A percentile compares a stretch with the other conserved stretches of the same genome.
phyloP scores from a whole-genome alignment of 2,113 vertebrate species.

The Otolemur garnettii region DNA sequence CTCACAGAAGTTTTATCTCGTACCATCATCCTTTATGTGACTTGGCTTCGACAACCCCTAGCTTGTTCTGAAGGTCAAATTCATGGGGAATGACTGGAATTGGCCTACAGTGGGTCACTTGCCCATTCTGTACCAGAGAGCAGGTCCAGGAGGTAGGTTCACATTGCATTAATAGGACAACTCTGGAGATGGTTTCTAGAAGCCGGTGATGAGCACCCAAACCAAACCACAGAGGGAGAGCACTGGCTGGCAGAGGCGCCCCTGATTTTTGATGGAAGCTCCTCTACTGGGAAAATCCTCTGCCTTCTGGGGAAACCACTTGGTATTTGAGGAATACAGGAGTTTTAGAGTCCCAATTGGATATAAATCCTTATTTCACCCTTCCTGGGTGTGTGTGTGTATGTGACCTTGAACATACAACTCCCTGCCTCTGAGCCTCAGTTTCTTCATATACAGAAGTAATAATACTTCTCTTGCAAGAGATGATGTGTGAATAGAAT shows the following conservation, averaged over 20 bases:
- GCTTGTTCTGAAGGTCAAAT: neutral
- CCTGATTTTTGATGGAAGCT: neutral
- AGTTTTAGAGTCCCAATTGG: neutral
- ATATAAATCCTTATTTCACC: neutral
- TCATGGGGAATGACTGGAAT: neutral
- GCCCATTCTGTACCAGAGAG: neutral
- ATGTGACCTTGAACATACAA: neutral
- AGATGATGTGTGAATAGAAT: neutral
- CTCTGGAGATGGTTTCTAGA: neutral
- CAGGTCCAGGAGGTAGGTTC: neutral
- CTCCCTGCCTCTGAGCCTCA: neutral
- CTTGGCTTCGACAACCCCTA: neutral
- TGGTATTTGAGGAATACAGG: neutral
- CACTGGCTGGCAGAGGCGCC: neutral
- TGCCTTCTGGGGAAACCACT: neutral
- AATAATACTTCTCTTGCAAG: neutral
- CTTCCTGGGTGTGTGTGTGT: neutral
- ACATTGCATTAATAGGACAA: accelerated
- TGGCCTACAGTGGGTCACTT: neutral
- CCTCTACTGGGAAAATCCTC: neutral
- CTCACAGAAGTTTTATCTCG: neutral
- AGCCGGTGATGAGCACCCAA: neutral
- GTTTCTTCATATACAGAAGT: neutral
- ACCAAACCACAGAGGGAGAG: neutral
- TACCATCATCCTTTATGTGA: neutral